Base-by-base conservation (phyloP, 2,797 vertebrate genomes). In the Chaetophractus vellerosus region DNA sequence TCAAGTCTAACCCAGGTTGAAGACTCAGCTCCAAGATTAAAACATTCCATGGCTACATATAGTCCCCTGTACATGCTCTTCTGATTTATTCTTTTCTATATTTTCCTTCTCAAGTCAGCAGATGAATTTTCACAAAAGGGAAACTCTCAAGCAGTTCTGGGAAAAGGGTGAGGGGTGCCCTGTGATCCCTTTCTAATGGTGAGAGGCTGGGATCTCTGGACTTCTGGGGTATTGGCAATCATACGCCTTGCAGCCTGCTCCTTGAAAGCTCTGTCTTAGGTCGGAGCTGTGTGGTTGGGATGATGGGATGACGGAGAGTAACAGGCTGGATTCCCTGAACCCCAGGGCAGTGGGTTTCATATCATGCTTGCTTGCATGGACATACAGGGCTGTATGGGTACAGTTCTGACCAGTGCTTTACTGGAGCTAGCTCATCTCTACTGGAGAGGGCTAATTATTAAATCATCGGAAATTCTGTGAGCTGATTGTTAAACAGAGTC, bases 91-190 rank as follows among this genome's bases (percentile, higher is more conserved):
- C 19, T 50, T 41, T 52, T 76, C 31, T 64, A 7, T 31, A 9
- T 88, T 88, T 90, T 88, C 74, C 76, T 86, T 26, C 45, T 79
- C 24, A 64, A 66, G 57, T 86, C n/a, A 82, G 36, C 23, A 41
- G n/a, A 81, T 50, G n/a, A 63, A 18, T 78, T 95, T 83, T 41
- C 45, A 83, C 50, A 61, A 59, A 74, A 78, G 45, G 18, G 33
- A 38, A 86, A 66, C 11, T 2, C 26, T 57, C 8, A 24, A 18
- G 36, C 5, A 23, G 14, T 31, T 72, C 15, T 72, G 7, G 59
- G 41, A 19, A 69, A 75, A 89, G 31, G 9, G n/a, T n/a, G 11
- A 6, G 28, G 1, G 26, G 24, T 55, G 19, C 10, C 33, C 38
- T 33, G 5, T 0, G 12, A 11, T 19, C 15, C 9, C 12, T 26